Percentiles rank a stretch among this genome's conserved stretches.
These are phyloP conservation scores for Heliconius himera DNA, from an alignment of 1,140 invertebrate genomes.

Conservation along the genomic window DNA sequence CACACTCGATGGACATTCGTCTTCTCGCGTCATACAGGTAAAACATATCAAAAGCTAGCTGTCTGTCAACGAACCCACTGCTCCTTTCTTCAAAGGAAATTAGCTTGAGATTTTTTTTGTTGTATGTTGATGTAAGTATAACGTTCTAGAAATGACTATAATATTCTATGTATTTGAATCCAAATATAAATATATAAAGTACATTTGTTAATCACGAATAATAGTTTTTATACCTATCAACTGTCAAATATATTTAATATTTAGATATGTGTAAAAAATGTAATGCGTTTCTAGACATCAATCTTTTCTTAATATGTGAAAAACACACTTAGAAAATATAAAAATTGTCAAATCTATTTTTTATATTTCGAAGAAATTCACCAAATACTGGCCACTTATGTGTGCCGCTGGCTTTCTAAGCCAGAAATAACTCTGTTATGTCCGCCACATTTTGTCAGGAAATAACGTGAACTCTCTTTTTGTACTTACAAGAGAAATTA, in stretches of 20 bases:
- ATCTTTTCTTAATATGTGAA: too few species aligned
- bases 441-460: slow-evolving; percentile 28
- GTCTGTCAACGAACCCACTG: slow-evolving; percentile 46
- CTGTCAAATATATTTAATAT: too few species aligned
- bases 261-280: too few species aligned
- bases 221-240: too few species aligned
- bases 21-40: slow-evolving; percentile 55
- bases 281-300: too few species aligned
- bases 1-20: slow-evolving; percentile 45
- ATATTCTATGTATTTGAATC: not conserved
- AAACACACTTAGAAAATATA: too few species aligned
- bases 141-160: not conserved
- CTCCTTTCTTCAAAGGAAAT: not conserved
- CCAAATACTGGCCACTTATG: slow-evolving; percentile 7
- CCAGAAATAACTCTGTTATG: slow-evolving; percentile 28
- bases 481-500: slow-evolving; percentile 23
- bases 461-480: slow-evolving; percentile 22
- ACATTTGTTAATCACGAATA: too few species aligned
- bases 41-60: slow-evolving; percentile 36
- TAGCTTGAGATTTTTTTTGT: not conserved
- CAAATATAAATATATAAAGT: too few species aligned
- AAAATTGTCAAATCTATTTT: too few species aligned
- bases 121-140: too few species aligned
- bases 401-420: slow-evolving; percentile 24
- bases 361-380: not conserved